Conservation (phyloP, 2,113 vertebrate species). For the Typhlomys cinereus region DNA sequence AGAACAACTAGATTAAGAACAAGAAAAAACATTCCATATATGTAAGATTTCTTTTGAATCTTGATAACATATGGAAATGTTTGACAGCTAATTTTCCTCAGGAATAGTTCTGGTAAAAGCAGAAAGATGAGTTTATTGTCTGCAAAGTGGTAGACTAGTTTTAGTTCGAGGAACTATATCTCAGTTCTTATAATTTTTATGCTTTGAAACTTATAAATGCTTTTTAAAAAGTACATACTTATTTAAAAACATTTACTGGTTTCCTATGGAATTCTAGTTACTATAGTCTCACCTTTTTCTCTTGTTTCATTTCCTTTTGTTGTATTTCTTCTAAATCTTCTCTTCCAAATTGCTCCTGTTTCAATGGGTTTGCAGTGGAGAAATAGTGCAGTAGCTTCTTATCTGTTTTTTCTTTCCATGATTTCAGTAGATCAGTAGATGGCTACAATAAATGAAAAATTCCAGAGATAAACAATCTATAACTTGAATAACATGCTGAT, state of each 20-base stretch:
- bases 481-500: neutral
- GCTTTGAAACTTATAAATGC: neutral
- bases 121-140: slow-evolving; percentile 10
- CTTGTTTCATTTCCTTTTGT: neutral
- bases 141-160: neutral
- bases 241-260: slow-evolving; percentile 13
- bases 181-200: neutral
- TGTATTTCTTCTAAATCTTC: neutral
- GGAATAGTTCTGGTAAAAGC: slow-evolving; percentile 38
- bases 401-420: neutral
- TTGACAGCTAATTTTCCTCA: neutral
- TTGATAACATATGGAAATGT: neutral
- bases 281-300: neutral
- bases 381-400: neutral
- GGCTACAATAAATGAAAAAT: neutral
- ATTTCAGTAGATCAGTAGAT: neutral
- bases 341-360: neutral
- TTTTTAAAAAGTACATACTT: neutral
- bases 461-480: neutral
- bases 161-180: slow-evolving; percentile 19
- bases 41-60: neutral
- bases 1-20: neutral
- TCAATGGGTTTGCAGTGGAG: neutral
- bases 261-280: neutral
- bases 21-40: neutral